A percentile compares a stretch with the other conserved stretches of the same genome.
phyloP scores from a whole-genome alignment of 2,113 vertebrate genomes.

The Cryptomyrus ogoouensis region DNA sequence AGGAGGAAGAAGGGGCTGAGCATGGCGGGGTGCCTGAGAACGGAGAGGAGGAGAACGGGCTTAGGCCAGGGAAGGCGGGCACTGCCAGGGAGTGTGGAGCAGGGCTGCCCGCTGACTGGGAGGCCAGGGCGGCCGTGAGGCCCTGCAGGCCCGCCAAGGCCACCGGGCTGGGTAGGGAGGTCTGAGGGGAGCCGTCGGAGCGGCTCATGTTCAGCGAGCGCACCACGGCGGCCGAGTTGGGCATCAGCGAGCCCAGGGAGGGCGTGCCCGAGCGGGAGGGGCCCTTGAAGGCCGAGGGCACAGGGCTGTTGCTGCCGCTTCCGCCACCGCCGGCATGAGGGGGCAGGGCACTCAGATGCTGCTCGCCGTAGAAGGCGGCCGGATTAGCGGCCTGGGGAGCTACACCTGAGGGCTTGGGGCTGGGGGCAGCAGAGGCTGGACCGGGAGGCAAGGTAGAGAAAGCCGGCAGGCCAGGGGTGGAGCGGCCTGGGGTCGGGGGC shows the following conservation, averaged over 20 bases:
- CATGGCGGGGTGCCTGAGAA: constrained; percentile 57
- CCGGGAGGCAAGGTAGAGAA: constrained; percentile 60
- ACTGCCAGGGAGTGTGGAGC: constrained; percentile 57
- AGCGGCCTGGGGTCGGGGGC: constrained; percentile 60
- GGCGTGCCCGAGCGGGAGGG: constrained; percentile 71
- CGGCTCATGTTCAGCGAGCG: constrained; percentile 67
- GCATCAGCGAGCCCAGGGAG: constrained; percentile 64
- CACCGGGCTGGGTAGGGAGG: constrained; percentile 63
- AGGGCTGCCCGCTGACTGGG: constrained; percentile 34
- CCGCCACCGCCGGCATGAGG: constrained; percentile 50
- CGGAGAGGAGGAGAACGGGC: constrained; percentile 68
- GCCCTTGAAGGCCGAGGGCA: constrained; percentile 85
- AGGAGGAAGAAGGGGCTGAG: constrained; percentile 41
- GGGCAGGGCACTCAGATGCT: constrained; percentile 53
- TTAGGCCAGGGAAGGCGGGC: constrained; percentile 70
- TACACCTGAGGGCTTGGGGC: constrained; percentile 54
- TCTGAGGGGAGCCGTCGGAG: constrained; percentile 66
- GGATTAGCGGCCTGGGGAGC: constrained; percentile 22
- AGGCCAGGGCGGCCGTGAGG: constrained; percentile 48
- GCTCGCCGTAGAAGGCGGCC: constrained; percentile 57
- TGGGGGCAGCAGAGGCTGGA: constrained; percentile 46
- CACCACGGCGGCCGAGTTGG: constrained; percentile 56
- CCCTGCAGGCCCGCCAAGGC: constrained; percentile 50
- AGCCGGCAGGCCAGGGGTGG: constrained; percentile 62
- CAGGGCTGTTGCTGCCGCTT: constrained; percentile 71